Percentiles rank a stretch among this genome's conserved stretches.
Evolutionary conservation across 2,113 vertebrate species (phyloP).

Genomic region (Hemibagrus wyckioides): DNA sequence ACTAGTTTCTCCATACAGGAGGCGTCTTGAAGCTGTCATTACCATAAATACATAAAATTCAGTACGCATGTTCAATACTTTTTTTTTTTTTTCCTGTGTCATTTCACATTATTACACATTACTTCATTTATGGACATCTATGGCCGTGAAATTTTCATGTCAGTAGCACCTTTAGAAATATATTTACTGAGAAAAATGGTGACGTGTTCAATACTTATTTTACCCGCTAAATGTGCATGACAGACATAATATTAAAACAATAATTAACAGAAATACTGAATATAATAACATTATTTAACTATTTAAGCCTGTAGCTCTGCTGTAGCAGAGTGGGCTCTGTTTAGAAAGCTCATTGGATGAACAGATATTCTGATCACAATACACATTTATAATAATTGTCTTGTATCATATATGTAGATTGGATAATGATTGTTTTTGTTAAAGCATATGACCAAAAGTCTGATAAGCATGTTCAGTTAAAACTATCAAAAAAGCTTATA

Average conservation of each 20-base stretch:
- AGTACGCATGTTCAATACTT: too few relatives aligned
- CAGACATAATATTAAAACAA: neutral
- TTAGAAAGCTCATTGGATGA: neutral
- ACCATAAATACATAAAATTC: too few relatives aligned
- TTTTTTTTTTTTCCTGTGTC: too few relatives aligned
- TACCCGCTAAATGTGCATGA: too few relatives aligned
- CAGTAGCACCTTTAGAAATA: too few relatives aligned
- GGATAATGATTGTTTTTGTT: neutral
- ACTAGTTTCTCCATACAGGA: too few relatives aligned
- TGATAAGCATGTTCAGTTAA: neutral
- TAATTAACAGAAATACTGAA: neutral
- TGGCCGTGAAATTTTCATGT: too few relatives aligned
- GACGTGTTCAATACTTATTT: too few relatives aligned
- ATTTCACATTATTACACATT: too few relatives aligned
- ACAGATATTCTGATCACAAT: neutral
- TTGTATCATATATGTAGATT: neutral
- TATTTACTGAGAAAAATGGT: too few relatives aligned
- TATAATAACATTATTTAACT: neutral
- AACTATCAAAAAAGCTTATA: neutral
- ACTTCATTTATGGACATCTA: too few relatives aligned
- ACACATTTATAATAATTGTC: neutral
- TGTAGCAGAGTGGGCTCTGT: neutral
- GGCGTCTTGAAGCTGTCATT: too few relatives aligned
- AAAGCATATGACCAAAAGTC: neutral
- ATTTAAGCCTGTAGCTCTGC: neutral